phyloP scores from a whole-genome alignment of 2,113 vertebrate species.

The Anser cygnoides region DNA sequence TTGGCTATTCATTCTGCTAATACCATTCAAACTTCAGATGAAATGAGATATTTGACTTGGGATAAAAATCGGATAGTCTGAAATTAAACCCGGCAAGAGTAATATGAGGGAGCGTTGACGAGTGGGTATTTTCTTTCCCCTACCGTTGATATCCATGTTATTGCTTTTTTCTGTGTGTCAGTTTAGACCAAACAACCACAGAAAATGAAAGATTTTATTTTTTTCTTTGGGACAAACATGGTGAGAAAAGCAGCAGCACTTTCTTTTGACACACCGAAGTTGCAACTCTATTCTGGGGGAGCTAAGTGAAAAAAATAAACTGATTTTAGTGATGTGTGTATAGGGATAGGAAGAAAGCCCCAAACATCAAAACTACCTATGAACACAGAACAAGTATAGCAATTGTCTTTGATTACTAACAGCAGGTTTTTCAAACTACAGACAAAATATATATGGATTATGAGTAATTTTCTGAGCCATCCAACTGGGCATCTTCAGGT shows the following conservation, averaged over 20 bases:
- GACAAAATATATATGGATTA: background rate
- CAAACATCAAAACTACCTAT: background rate
- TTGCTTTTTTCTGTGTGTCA: background rate
- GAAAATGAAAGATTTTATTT: background rate
- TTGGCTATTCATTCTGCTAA: background rate
- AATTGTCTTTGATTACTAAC: background rate
- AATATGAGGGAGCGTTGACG: background rate
- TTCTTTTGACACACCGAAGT: background rate
- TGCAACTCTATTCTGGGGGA: background rate
- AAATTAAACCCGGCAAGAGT: conserved; percentile 28
- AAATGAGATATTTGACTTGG: conserved; percentile 35
- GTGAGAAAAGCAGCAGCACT: background rate
- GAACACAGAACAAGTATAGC: background rate
- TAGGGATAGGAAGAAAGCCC: background rate
- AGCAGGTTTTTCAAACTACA: background rate
- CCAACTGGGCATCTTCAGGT: background rate
- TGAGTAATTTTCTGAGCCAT: background rate
- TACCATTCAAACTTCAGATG: background rate
- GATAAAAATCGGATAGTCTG: background rate
- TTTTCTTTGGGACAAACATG: background rate
- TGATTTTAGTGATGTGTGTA: background rate
- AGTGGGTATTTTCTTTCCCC: conserved; percentile 9
- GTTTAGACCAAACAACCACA: background rate
- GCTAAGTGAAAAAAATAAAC: background rate
- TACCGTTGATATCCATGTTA: background rate